Conservation (phyloP, 1,140 invertebrate genomes). For the Linepithema humile region DNA sequence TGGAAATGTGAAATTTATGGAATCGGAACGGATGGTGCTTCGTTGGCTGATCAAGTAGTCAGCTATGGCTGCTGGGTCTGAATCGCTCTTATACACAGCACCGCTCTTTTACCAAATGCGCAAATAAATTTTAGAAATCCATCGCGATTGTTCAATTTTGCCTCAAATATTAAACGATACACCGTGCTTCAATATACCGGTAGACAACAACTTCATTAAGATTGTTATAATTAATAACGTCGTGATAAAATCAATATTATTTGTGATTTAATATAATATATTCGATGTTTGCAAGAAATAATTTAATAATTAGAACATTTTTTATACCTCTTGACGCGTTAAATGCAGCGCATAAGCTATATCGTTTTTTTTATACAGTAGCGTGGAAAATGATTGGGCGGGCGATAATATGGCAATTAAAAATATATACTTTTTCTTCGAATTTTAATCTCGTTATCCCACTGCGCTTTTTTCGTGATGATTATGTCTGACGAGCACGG, state of each 20-base stretch:
- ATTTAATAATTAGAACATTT: slow-evolving; percentile 13
- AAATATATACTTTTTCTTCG: slow-evolving; percentile 31
- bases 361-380: neutral
- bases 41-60: slow-evolving; percentile 27
- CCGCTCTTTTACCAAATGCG: neutral
- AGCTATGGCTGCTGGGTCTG: neutral
- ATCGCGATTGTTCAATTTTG: neutral
- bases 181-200: neutral
- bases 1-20: slow-evolving; percentile 41
- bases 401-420: slow-evolving; percentile 35
- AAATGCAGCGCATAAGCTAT: neutral
- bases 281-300: neutral
- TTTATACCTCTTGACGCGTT: slow-evolving; percentile 1
- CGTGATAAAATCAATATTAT: neutral
- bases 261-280: neutral
- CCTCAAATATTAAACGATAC: neutral
- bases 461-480: slow-evolving; percentile 54
- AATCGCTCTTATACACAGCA: neutral
- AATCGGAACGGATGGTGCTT: neutral
- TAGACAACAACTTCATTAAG: neutral
- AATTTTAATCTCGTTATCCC: slow-evolving; percentile 59
- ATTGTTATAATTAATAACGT: neutral
- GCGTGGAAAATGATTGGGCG: neutral
- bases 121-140: neutral
- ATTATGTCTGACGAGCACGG: slow-evolving; percentile 66